A percentile compares a stretch with the other conserved stretches of the same genome.
phyloP scores from a whole-genome alignment of 64 coral and sea anemone species.

The Hydrozoanthus tunicans region DNA sequence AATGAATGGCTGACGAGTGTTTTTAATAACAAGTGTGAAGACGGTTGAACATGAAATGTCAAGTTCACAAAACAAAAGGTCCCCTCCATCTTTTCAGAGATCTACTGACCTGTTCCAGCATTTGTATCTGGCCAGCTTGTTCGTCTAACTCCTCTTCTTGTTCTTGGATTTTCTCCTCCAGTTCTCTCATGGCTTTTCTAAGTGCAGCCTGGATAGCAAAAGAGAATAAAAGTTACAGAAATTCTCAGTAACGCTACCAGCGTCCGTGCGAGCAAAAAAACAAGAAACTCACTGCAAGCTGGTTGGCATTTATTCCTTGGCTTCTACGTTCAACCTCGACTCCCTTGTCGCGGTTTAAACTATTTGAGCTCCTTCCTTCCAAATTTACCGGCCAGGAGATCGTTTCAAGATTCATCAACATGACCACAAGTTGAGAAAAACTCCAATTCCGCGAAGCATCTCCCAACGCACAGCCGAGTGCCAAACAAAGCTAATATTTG shows the following conservation, averaged over 20 bases:
- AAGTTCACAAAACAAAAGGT: too few species aligned
- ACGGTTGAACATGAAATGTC: too few species aligned
- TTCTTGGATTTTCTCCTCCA: slow-evolving; percentile 89
- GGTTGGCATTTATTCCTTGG: background rate
- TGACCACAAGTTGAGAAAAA: background rate
- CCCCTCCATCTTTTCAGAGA: too few species aligned
- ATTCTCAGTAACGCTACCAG: background rate
- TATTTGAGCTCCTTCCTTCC: background rate
- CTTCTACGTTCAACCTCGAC: background rate
- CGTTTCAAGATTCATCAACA: background rate
- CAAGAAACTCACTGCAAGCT: background rate
- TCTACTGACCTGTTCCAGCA: slow-evolving; percentile 78
- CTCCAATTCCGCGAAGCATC: too few species aligned
- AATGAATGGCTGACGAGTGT: background rate
- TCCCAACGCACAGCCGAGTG: too few species aligned
- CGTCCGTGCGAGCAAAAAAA: background rate
- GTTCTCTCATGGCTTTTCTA: slow-evolving; percentile 74
- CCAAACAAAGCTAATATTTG: too few species aligned
- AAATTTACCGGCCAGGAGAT: background rate
- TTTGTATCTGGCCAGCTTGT: slow-evolving; percentile 92
- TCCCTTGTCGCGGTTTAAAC: slow-evolving; percentile 20
- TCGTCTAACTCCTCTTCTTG: slow-evolving; percentile 98
- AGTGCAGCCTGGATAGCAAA: slow-evolving; percentile 44
- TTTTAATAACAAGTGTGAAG: background rate
- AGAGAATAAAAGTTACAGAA: background rate